Base-by-base conservation (phyloP, 2,113 vertebrate species). In the Cercocebus atys region DNA sequence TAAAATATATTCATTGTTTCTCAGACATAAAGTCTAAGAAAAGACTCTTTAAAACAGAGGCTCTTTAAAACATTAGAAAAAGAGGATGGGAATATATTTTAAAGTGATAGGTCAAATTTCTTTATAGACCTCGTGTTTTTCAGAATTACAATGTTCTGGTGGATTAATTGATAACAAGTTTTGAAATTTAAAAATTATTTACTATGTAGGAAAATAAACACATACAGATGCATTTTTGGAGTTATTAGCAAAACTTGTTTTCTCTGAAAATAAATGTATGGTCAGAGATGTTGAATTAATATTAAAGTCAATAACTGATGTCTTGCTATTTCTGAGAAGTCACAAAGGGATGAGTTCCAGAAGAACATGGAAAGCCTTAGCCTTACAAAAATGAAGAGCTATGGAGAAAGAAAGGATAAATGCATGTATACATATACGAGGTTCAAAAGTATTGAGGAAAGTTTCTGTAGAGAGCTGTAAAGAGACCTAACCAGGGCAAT, bases 181-280 rank as follows among this genome's bases (percentile, higher is more conserved):
- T 83, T 73, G 11, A 92, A 94, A 94, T 50, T 73, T 75, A 27
- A 75, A 86, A 94, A 32, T 47, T 35, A 40, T 45, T 96, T 68
- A 35, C 82, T 43, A 35, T 25, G 40, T 30, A 8, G 13, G 9
- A 12, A 83, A 95, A 45, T 55, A 83, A 73, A 18, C 57, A 66
- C 61, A 93, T 85, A 40, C 1, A 93, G 12, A 78, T 55, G 7
- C 2, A 59, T 94, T 68, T 66, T 1, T 64, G 6, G 0, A 32
- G 6, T 90, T 83, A 11, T 47, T 64, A 43, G 38, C 6, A 59
- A n/a, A 59, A 52, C 7, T 52, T 16, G n/a, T 4, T 59, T 89
- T 59, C 23, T 95, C 43, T 93, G 85, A 72, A 68, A 12, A 85
- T 45, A 59, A 47, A 78, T 52, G 86, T 20, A 70, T 50, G 35